A percentile compares a stretch with the other conserved stretches of the same genome.
These are phyloP conservation scores for Drymonia ruficornis DNA, from an alignment of 2,888 invertebrate genomes.

Conservation along the genomic window DNA sequence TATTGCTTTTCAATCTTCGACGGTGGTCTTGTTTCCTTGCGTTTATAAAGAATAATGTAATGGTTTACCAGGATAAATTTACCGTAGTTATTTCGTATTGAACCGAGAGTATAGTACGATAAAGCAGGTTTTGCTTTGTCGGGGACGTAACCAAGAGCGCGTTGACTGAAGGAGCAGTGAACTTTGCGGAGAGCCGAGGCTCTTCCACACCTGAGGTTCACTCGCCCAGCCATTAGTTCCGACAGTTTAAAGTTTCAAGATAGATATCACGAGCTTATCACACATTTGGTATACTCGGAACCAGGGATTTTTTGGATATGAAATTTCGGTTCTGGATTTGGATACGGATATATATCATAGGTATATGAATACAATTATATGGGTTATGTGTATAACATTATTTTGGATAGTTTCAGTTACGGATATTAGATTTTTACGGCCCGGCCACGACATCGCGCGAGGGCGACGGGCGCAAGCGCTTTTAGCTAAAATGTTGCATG, in stretches of 20 bases:
- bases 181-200: conserved; percentile 72
- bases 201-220: conserved; percentile 77
- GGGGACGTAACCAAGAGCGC: conserved; percentile 40
- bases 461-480: too few species aligned
- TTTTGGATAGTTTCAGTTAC: too few species aligned
- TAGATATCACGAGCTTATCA: conserved; percentile 65
- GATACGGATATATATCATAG: too few species aligned
- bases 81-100: conserved; percentile 30
- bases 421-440: too few species aligned
- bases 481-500: too few species aligned
- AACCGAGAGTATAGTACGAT: conserved; percentile 35
- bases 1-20: conserved; percentile 44
- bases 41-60: conserved; percentile 59
- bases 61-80: conserved; percentile 53
- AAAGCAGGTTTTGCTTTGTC: conserved; percentile 57
- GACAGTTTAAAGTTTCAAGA: conserved; percentile 67
- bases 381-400: too few species aligned
- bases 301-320: too few species aligned
- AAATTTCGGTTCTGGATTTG: too few species aligned
- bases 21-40: conserved; percentile 57
- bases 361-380: too few species aligned
- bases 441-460: too few species aligned
- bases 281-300: conserved; percentile 40
- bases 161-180: conserved; percentile 74
- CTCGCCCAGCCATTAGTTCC: conserved; percentile 75